Percentiles rank a stretch among this genome's conserved stretches.
Evolutionary conservation across 2,888 invertebrate genomes (phyloP).

Genomic region (Cataglyphis cursor): DNA sequence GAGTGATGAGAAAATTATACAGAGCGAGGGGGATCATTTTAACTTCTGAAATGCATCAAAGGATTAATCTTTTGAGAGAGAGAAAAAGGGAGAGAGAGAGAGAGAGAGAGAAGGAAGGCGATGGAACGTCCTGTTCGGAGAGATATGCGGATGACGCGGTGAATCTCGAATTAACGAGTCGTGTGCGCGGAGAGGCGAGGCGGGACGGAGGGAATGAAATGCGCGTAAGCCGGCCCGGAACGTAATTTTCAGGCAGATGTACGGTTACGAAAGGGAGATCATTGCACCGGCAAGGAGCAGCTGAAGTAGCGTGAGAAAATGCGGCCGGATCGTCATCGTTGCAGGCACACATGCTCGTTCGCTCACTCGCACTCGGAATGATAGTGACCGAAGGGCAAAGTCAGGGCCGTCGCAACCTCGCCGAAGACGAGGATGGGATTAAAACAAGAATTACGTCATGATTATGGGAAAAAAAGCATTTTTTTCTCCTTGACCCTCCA

Average conservation of each 20-base stretch:
- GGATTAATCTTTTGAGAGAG: slow-evolving; percentile 29
- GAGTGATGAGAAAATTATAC: slow-evolving; percentile 12
- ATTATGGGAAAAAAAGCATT: slow-evolving; percentile 2
- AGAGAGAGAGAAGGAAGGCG: background rate
- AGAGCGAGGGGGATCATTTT: background rate
- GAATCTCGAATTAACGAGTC: slow-evolving; percentile 42
- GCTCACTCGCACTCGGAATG: slow-evolving; percentile 32
- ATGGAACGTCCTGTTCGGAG: background rate
- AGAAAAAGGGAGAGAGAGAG: background rate
- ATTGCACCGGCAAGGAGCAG: slow-evolving; percentile 74
- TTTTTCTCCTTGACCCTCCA: background rate
- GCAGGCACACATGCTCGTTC: slow-evolving; percentile 45
- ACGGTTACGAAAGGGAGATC: slow-evolving; percentile 73
- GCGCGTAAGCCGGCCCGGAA: slow-evolving; percentile 52
- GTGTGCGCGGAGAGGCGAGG: background rate
- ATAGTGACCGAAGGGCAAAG: slow-evolving; percentile 71
- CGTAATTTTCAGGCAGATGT: slow-evolving; percentile 77
- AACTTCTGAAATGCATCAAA: slow-evolving; percentile 15
- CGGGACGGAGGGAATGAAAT: slow-evolving; percentile 16
- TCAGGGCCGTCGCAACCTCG: slow-evolving; percentile 67
- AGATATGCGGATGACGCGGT: slow-evolving; percentile 32
- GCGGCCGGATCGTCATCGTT: slow-evolving; percentile 58
- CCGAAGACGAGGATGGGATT: slow-evolving; percentile 1
- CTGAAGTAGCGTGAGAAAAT: slow-evolving; percentile 79
- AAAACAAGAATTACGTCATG: background rate